Conservation (phyloP, 2,113 vertebrate species). For the Neogale vison region DNA sequence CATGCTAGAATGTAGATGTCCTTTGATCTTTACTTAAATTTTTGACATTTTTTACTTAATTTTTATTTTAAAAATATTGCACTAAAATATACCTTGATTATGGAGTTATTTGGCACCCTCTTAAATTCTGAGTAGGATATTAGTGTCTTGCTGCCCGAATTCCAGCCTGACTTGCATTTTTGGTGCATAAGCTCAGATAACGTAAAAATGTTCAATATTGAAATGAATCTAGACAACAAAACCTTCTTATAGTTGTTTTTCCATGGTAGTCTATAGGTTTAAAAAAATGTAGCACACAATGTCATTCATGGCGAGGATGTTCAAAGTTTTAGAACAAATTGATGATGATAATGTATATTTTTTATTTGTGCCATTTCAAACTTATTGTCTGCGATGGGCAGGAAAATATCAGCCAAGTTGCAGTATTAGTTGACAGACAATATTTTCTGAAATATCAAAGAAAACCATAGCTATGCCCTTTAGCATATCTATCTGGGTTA, state of each 20-base stretch:
- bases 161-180: not conserved
- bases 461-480: not conserved
- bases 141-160: not conserved
- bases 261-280: not conserved
- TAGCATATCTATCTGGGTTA: not conserved
- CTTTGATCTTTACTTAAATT: not conserved
- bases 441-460: constrained; percentile 28
- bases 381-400: not conserved
- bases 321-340: not conserved
- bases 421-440: not conserved
- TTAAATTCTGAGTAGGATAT: not conserved
- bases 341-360: not conserved
- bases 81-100: not conserved
- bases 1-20: not conserved
- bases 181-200: not conserved
- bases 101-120: not conserved
- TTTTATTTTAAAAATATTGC: constrained; percentile 10
- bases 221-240: constrained; percentile 20
- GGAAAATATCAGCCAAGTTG: not conserved
- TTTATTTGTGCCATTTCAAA: constrained; percentile 33
- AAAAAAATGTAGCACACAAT: not conserved
- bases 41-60: constrained; percentile 12
- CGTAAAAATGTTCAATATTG: not conserved
- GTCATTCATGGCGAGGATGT: not conserved
- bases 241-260: not conserved